These are phyloP conservation scores for Drosophila quinaria DNA, from an alignment of 2,888 invertebrate species.

Conservation along the genomic window DNA sequence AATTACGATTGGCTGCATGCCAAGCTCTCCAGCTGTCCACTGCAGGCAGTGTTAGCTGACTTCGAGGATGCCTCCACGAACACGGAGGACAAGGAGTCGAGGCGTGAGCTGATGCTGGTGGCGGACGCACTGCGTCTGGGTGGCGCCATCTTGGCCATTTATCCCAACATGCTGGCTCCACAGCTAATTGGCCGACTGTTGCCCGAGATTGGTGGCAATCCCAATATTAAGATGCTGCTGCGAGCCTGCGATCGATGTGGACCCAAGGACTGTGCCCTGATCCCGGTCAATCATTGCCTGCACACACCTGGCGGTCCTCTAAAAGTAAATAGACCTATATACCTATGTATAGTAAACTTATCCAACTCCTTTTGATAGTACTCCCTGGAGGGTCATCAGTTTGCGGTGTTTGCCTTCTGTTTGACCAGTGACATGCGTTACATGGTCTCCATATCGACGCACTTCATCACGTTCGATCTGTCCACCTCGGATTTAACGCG, in stretches of 20 bases:
- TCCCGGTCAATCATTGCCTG: slow-evolving; percentile 97
- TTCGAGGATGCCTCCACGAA: slow-evolving; percentile 96
- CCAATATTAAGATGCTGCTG: slow-evolving; percentile 94
- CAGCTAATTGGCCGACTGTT: slow-evolving; percentile 96
- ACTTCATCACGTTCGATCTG: slow-evolving; percentile 98
- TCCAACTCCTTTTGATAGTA: slow-evolving; percentile 88
- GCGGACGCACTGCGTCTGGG: slow-evolving; percentile 97
- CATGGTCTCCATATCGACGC: slow-evolving; percentile 97
- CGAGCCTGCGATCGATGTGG: slow-evolving; percentile 96
- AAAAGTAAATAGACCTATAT: slow-evolving; percentile 88
- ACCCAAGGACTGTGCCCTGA: slow-evolving; percentile 94
- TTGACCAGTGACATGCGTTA: slow-evolving; percentile 96
- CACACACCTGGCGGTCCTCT: slow-evolving; percentile 99
- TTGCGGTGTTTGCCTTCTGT: slow-evolving; percentile 97
- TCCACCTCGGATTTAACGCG: slow-evolving; percentile 97
- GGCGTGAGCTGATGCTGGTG: slow-evolving; percentile 93
- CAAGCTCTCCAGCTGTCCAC: slow-evolving; percentile 96
- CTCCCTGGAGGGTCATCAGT: slow-evolving; percentile 98
- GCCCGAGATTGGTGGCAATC: slow-evolving; percentile 94
- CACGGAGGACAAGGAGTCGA: slow-evolving; percentile 92
- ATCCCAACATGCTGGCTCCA: slow-evolving; percentile 98
- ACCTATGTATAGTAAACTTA: not conserved
- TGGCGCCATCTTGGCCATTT: slow-evolving; percentile 95
- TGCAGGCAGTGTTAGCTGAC: slow-evolving; percentile 97
- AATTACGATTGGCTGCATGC: slow-evolving; percentile 99